phyloP scores from a whole-genome alignment of 2,113 vertebrate species.

The Tragelaphus buxtoni region DNA sequence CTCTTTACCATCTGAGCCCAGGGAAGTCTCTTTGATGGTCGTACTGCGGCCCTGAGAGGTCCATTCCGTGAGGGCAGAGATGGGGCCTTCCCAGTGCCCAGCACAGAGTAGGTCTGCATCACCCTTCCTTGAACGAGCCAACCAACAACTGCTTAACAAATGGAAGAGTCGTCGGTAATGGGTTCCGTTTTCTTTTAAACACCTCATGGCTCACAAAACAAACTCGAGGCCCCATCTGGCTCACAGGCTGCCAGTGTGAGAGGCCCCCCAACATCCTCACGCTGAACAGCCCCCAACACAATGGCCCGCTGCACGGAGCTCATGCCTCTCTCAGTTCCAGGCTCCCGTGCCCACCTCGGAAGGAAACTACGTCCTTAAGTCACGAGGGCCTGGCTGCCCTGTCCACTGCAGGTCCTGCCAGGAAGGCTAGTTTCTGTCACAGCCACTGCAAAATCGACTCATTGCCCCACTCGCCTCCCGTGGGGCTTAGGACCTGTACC shows the following conservation, averaged over 20 bases:
- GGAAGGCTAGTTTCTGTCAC: neutral
- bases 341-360: neutral
- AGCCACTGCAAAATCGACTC: neutral
- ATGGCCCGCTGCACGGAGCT: no score
- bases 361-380: neutral
- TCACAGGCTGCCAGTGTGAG: neutral
- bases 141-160: neutral
- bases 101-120: neutral
- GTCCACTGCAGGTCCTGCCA: neutral
- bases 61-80: neutral
- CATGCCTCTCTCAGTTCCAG: neutral
- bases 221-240: neutral
- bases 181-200: neutral
- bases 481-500: neutral
- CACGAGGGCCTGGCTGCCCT: neutral
- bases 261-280: neutral
- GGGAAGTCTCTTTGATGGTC: neutral
- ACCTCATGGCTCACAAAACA: neutral
- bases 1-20: neutral
- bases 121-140: neutral
- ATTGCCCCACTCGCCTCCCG: fast-evolving
- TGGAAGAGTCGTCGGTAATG: neutral
- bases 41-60: neutral
- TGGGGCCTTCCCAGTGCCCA: neutral
- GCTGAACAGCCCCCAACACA: neutral